Conservation (phyloP, 2,888 invertebrate genomes). For the Exocentrus adspersus region DNA sequence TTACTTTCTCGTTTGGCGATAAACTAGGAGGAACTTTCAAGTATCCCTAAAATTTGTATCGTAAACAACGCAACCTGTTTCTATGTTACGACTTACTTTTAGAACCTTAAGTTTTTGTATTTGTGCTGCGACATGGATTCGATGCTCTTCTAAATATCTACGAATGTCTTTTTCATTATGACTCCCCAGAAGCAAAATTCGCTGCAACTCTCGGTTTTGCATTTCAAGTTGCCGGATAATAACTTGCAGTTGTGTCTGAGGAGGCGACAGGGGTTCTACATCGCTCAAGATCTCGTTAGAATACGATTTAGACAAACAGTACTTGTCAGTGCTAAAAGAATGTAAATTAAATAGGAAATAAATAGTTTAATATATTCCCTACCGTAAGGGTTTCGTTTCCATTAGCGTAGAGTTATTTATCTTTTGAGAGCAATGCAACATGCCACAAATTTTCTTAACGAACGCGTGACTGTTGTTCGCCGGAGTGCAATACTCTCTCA, state of each 20-base stretch:
- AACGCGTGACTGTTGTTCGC: conserved; percentile 49
- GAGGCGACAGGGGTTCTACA: conserved; percentile 63
- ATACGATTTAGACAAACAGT: conserved; percentile 43
- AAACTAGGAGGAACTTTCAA: conserved; percentile 36
- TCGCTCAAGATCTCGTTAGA: conserved; percentile 46
- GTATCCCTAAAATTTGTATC: conserved; percentile 46
- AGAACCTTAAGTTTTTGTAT: conserved; percentile 73
- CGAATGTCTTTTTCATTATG: conserved; percentile 64
- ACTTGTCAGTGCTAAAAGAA: conserved; percentile 46
- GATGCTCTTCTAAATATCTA: conserved; percentile 70
- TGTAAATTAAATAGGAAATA: conserved; percentile 14
- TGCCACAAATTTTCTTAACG: conserved; percentile 53
- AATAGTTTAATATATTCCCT: conserved; percentile 30
- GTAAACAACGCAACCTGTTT: no score
- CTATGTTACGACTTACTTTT: conserved; percentile 64
- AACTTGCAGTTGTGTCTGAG: conserved; percentile 72
- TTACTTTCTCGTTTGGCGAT: conserved; percentile 19
- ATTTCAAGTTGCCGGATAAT: conserved; percentile 78
- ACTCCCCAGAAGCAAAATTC: conserved; percentile 59
- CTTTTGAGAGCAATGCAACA: conserved; percentile 52
- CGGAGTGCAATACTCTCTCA: conserved; percentile 71
- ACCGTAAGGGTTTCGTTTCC: conserved; percentile 63
- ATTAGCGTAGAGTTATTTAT: conserved; percentile 40
- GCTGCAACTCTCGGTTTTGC: conserved; percentile 70
- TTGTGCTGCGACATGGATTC: conserved; percentile 72